Evolutionary conservation across 2,888 invertebrate genomes (phyloP), one percentile per base, ranked within the genome.

Genomic region (Lasioglossum morio): DNA sequence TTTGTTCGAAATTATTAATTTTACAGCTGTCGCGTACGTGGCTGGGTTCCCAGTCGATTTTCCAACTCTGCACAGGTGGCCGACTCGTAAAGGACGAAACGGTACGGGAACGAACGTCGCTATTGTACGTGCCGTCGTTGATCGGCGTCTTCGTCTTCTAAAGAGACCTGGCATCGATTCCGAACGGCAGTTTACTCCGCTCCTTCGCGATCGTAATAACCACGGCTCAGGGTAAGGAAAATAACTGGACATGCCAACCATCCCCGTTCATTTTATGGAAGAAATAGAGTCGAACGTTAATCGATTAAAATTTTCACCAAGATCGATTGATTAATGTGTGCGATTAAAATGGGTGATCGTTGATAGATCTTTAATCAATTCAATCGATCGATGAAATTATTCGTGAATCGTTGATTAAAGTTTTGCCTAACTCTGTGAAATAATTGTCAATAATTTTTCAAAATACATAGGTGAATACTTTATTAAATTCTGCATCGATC

Each of bases 1-100:
- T 70, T 70, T 40, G 23, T 70, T 70, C 69, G 23, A 37, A 70
- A 70, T 70, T 90, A 90, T 88, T 90, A 90, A 90, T 90, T 90
- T 89, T 82, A 89, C 84, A 81, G 75, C 63, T 60, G 79, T 72
- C 86, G 81, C 77, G 87, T 53, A 85, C 86, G 88, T 84, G 89
- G 76, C 70, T 37, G n/a, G 46, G 77, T 87, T 84, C 83, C 84
- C 88, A 87, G 88, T 83, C 83, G 90, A 81, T 86, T 90, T 88
- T 87, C 80, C 87, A 84, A 84, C 79, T 76, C 69, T 43, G 85
- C 89, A 84, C 90, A 90, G 90, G 77, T 90, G 90, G 89, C 80
- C 48, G 82, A 43, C 87, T 90, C 89, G 89, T 90, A 90, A 90
- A 90, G 88, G 88, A 30, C 57, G 77, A 46, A 74, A n/a, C n/a